A percentile compares a stretch with the other conserved stretches of the same genome.
phyloP scores from a whole-genome alignment of 1,140 invertebrate genomes.

The Melanaphis sacchari region DNA sequence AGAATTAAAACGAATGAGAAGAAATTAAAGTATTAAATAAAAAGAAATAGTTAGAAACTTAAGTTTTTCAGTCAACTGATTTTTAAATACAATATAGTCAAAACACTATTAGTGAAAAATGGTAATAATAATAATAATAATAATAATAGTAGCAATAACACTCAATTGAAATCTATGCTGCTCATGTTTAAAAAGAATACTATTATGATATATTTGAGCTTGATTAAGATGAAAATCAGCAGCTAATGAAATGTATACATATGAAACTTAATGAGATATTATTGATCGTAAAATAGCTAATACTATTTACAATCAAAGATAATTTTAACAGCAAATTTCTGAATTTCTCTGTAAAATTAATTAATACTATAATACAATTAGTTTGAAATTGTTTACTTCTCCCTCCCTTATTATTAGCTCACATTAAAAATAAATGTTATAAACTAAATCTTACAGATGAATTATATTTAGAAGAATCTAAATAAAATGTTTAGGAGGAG shows the following conservation, averaged over 20 bases:
- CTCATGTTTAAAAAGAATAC: background rate
- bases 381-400: background rate
- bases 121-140: background rate
- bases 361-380: background rate
- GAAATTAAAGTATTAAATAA: background rate
- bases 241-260: conserved; percentile 22
- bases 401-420: background rate
- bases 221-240: conserved; percentile 3
- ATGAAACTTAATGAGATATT: conserved; percentile 32
- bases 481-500: conserved; percentile 56
- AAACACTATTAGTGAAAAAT: background rate
- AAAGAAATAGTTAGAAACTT: background rate
- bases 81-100: background rate
- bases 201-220: conserved; percentile 8
- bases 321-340: conserved; percentile 1
- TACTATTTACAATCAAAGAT: background rate
- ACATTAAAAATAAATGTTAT: background rate
- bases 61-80: conserved; percentile 30
- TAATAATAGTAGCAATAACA: conserved; percentile 9
- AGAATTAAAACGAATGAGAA: conserved; percentile 41
- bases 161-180: background rate
- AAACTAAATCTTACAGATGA: background rate
- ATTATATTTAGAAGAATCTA: conserved; percentile 1
- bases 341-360: background rate
- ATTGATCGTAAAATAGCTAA: background rate